Base-by-base conservation (phyloP, 2,113 vertebrate genomes). In the Malurus melanocephalus region DNA sequence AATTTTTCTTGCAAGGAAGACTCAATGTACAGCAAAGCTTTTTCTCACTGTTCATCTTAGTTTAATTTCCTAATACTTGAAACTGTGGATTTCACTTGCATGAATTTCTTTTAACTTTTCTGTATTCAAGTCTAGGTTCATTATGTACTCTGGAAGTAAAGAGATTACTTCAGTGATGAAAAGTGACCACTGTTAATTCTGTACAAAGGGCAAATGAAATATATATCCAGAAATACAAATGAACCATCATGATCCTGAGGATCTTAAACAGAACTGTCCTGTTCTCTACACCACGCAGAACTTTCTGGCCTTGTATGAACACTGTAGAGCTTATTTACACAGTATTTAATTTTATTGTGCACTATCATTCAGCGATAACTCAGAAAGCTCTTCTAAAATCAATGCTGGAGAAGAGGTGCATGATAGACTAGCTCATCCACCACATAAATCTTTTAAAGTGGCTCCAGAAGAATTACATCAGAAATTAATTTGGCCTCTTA, bases 391-490 rank as follows among this genome's bases (percentile, higher is more conserved):
- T 78, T 69, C 77, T 88, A 81, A 88, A 94, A 88, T 76, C 69
- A 56, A 51, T 66, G 33, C 28, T 43, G 62, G 28, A 78, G 66
- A 62, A 81, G 40, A 85, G 22, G 56, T 43, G 59, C 40, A 76
- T 55, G 88, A 81, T 32, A 78, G 73, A 88, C 51, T 30, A 90
- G 43, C 42, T 81, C 83, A 86, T 87, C 66, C 55, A 71, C 77
- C 51, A 62, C 74, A 72, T 76, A 83, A 94, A 83, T 20, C 24
- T 69, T 95, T 83, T 94, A 92, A 96, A 94, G 83, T 76, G 52
- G 52, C 74, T 90, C 90, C 93, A 95, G 80, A 78, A 91, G 83
- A 86, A 91, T 86, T 87, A 88, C 88, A 89, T 92, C 85, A 91
- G 87, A 93, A 67, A 85, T 80, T 89, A 86, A 86, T 89, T 61